Base-by-base conservation (phyloP, 1,140 invertebrate genomes). In the Achatina immaculata region DNA sequence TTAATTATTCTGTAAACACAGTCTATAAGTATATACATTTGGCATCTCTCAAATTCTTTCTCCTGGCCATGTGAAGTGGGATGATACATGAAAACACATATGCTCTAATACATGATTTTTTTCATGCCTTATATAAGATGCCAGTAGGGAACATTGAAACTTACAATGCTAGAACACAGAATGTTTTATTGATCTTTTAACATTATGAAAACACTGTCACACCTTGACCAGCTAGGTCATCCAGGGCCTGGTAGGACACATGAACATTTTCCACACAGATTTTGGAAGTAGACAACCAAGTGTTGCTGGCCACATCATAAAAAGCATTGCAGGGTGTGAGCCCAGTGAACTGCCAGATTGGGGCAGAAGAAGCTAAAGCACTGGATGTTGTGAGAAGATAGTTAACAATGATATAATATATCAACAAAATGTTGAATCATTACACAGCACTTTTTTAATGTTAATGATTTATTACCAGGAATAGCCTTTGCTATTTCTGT, bases 331-430 rank as follows among this genome's bases (percentile, higher is more conserved):
- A 99, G 0, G 94, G 93, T 1, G 95, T 95, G 83, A 97, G 89
- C 31, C 94, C 95, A 1, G 93, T 91, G 89, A 98, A 99, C 92
- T 98, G 96, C 85, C 95, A 94, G 81, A 99, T 94, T 0, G 98
- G 98, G 0, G 98, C 98, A n/a, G 97, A 99, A 4, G 97, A 94
- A 43, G 98, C 97, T 76, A 99, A 94, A 1, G 98, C 95, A n/a
- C 98, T 91, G 71, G 11, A 14, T n/a, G n/a, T n/a, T n/a, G 31
- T 14, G 31, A 31, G 31, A 68, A 31, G 11, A 68, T 21, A 19
- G 65, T 31, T 34, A 21, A 68, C 31, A 14, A 31, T 68, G 31
- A 68, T 24, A 14, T 68, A 11, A 31, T 68, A 68, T 11, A 24
- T 19, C 14, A 19, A 68, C 31, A 16, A 24, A 34, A 21, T 19